These are phyloP conservation scores for Diglossa cyanea DNA, from an alignment of 2,797 vertebrate species.

Conservation along the genomic window DNA sequence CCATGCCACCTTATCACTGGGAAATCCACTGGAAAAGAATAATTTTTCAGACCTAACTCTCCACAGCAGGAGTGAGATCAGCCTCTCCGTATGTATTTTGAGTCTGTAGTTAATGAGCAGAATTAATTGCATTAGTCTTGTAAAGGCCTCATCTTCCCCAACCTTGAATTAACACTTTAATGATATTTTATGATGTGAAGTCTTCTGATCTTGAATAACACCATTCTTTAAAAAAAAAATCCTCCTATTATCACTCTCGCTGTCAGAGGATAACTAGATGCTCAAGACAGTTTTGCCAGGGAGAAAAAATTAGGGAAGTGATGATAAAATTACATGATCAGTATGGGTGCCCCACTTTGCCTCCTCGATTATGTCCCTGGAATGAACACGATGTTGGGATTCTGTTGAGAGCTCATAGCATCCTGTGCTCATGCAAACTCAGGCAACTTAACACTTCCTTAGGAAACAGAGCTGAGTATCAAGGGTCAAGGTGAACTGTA, in stretches of 20 bases:
- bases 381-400: background rate
- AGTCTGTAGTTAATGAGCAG: constrained; percentile 35
- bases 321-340: constrained; percentile 13
- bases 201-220: constrained; percentile 42
- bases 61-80: constrained; percentile 8
- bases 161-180: constrained; percentile 47
- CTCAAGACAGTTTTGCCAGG: background rate
- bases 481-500: background rate
- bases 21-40: constrained; percentile 9
- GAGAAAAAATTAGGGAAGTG: background rate
- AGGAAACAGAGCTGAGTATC: background rate
- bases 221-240: background rate
- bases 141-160: constrained; percentile 37
- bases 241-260: constrained; percentile 13
- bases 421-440: background rate
- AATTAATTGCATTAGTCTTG: constrained; percentile 59
- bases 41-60: background rate
- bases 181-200: constrained; percentile 43
- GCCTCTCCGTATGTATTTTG: background rate
- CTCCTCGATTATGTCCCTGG: background rate
- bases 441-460: background rate
- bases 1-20: background rate
- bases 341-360: background rate
- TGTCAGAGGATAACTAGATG: background rate
- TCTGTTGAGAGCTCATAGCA: background rate